Conservation (phyloP, 2,113 vertebrate species). For the Fregetta grallaria region DNA sequence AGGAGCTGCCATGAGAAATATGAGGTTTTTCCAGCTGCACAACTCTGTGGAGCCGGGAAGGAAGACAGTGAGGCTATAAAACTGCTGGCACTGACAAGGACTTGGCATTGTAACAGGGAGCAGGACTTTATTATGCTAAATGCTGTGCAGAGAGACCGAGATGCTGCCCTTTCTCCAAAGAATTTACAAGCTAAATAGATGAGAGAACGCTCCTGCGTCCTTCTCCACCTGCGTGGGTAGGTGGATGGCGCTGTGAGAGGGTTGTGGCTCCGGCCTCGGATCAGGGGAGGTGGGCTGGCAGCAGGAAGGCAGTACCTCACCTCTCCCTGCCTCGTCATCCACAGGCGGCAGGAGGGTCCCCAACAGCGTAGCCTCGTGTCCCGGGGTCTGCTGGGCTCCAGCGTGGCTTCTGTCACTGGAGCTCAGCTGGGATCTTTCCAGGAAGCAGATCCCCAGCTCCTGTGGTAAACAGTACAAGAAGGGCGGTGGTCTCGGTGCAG, state of each 20-base stretch:
- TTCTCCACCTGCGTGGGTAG: background rate
- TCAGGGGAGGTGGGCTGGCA: background rate
- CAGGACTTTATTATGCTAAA: background rate
- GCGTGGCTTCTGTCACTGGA: accelerated
- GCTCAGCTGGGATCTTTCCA: background rate
- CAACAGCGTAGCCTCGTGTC: accelerated
- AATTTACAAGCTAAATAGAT: background rate
- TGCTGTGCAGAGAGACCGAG: background rate
- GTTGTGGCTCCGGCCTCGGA: background rate
- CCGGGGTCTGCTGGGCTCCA: background rate
- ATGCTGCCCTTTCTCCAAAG: background rate
- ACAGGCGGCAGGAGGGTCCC: background rate
- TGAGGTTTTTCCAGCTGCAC: conserved; percentile 1
- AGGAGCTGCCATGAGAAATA: background rate
- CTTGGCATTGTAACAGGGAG: background rate
- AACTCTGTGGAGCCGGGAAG: background rate
- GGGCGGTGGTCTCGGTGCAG: background rate
- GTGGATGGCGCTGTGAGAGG: background rate
- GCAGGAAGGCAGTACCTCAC: background rate
- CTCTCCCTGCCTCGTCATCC: background rate
- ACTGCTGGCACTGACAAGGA: background rate
- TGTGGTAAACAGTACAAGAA: background rate
- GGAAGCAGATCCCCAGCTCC: background rate
- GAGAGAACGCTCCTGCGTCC: background rate
- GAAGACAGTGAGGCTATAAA: background rate